Percentiles rank a stretch among this genome's conserved stretches.
Evolutionary conservation across 2,888 invertebrate genomes (phyloP).

Genomic region (Drosophila mercatorum): DNA sequence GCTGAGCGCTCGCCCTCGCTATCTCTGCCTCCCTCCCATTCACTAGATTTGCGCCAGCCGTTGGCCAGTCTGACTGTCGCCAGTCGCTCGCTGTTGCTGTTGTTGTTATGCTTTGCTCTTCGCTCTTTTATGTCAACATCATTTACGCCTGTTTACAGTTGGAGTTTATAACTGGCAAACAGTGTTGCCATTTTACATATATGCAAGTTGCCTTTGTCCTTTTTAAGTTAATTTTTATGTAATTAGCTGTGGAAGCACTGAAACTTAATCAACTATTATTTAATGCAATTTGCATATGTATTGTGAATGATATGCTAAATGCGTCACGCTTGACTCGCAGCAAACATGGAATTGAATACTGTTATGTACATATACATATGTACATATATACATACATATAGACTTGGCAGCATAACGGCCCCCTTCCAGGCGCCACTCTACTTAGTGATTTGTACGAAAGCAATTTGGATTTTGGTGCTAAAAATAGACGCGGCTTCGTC

Average conservation of each 20-base stretch:
- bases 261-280: not conserved
- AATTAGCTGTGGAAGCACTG: not conserved
- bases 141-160: conserved; percentile 56
- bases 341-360: conserved; percentile 18
- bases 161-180: conserved; percentile 34
- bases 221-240: not conserved
- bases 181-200: conserved; percentile 27
- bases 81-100: conserved; percentile 26
- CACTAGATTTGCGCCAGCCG: conserved; percentile 61
- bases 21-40: not conserved
- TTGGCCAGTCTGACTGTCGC: conserved; percentile 76
- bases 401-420: conserved; percentile 2
- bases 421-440: not conserved
- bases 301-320: conserved; percentile 31
- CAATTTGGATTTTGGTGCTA: conserved; percentile 66
- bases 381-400: not conserved
- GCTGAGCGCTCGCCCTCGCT: too few species aligned
- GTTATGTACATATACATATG: not conserved
- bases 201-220: not conserved
- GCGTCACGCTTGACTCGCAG: conserved; percentile 35
- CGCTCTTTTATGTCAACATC: conserved; percentile 49
- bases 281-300: conserved; percentile 6
- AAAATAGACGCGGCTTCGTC: conserved; percentile 59
- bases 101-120: conserved; percentile 17
- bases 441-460: conserved; percentile 50